Evolutionary conservation across 2,797 vertebrate species (phyloP), one percentile per base, ranked within the genome.

Genomic region (Bovichtus diacanthus): DNA sequence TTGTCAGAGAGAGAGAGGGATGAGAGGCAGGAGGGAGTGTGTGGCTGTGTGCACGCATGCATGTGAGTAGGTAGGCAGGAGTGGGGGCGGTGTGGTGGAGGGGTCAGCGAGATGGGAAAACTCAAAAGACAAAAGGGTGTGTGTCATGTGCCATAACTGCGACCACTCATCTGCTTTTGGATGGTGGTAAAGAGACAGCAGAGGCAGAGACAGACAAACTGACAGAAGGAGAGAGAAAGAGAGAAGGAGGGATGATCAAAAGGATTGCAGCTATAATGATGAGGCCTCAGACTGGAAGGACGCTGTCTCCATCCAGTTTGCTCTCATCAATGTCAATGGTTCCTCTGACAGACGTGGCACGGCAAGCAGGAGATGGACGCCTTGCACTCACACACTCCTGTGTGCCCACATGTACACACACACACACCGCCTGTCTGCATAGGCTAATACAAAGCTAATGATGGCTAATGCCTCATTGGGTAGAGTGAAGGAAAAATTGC

Each of bases 261-360:
- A 88, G 83, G 88, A 90, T 79, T 80, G 83, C 70, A 84, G 81
- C 78, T 80, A 74, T 88, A 88, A 92, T 78, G 90, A 90, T 88
- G 84, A 87, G 78, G 81, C 74, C 59, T 82, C 83, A 73, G 80
- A 91, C 88, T 87, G 89, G 92, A 90, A 43, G 81, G 81, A 90
- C 65, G 54, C 70, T 47, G 87, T 89, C 92, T 92, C 79, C 81
- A 87, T 91, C 90, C 91, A 92, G 91, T 94, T 95, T 92, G 83
- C 76, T 92, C 91, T 89, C 93, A 92, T 94, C 93, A 94, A 36
- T 73, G 84, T 95, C 93, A 93, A 51, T 23, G 80, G n/a, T 80
- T 76, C 19, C 60, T 39, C 74, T 78, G 75, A 90, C 80, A 92
- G 80, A 87, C 82, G 55, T 41, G 46, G 63, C 4, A 11, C 16